Base-by-base conservation (phyloP, 2,888 invertebrate species). In the Torymus auratus region DNA sequence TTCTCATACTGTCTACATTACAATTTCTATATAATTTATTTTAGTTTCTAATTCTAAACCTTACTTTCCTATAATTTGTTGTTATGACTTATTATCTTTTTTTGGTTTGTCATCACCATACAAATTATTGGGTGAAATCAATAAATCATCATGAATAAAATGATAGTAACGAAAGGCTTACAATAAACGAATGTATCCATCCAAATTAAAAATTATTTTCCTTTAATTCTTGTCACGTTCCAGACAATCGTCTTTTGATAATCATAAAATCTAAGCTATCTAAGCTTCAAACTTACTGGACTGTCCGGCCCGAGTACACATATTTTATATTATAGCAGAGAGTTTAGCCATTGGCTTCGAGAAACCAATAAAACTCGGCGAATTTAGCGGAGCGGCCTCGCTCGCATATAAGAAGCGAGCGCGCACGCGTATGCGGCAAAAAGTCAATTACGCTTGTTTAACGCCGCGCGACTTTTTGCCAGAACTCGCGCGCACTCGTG, bases 361-460 rank as follows among this genome's bases (percentile, higher is more conserved):
- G 41, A 13, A 64, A n/a, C 52, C 55, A 14, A 73, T 64, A 73
- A 72, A 73, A 64, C 72, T 12, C 15, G 53, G 28, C 7, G 50
- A 64, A 64, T 73, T 73, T 73, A 17, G 41, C 7, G 7, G 7
- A 41, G 7, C 41, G 41, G 41, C 41, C 41, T 41, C 41, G 41
- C 41, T 4, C 41, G 41, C 41, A 41, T 41, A 10, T 41, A 41
- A 41, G 28, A 64, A 58, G 61, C 71, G 41, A 7, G 17, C 20
- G 10, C 28, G 20, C n/a, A 52, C 5, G 55, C 61, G 60, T 55
- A 5, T 11, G 72, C 64, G 2, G 58, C 70, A 73, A 73, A 20
- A 73, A 73, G 62, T 64, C 72, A 73, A 73, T 73, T 64, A 73
- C 72, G 55, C 64, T 73, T 55, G 64, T 64, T 73, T 73, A 73